Conservation (phyloP, 2,888 invertebrate species). For the Ernsta delagoae region DNA sequence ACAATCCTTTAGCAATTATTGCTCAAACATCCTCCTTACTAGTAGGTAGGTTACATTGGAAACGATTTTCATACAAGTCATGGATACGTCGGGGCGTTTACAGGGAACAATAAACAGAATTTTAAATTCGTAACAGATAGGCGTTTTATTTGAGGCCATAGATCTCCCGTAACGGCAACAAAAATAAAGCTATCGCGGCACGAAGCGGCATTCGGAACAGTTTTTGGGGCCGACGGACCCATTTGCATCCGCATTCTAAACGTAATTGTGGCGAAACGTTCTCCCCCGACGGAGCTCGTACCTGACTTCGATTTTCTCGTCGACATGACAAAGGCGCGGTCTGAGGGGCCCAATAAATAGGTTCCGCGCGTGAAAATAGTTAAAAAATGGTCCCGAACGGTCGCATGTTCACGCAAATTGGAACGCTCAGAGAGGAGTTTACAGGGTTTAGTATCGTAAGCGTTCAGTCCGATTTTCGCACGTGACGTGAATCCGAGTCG, state of each 20-base stretch:
- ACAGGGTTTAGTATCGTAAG: conserved; percentile 55
- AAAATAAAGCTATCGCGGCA: conserved; percentile 75
- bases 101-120: conserved; percentile 66
- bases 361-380: conserved; percentile 73
- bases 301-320: conserved; percentile 71
- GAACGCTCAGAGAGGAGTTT: conserved; percentile 47
- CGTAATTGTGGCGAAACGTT: conserved; percentile 76
- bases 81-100: conserved; percentile 45
- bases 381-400: conserved; percentile 65
- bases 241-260: conserved; percentile 80
- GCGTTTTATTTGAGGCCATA: conserved; percentile 79
- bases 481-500: conserved; percentile 61
- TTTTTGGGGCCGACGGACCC: conserved; percentile 74
- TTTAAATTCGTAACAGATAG: conserved; percentile 75
- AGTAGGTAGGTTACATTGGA: conserved; percentile 13
- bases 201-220: conserved; percentile 61
- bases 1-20: neutral
- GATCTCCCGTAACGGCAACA: conserved; percentile 76
- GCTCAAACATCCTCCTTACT: conserved; percentile 24
- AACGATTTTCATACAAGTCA: conserved; percentile 41
- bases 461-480: conserved; percentile 48
- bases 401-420: conserved; percentile 56
- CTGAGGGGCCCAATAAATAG: conserved; percentile 80
- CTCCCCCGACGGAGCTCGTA: conserved; percentile 52
- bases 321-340: conserved; percentile 83